These are phyloP conservation scores for Halcyon badia DNA, from an alignment of 2,797 vertebrate species.

Conservation along the genomic window DNA sequence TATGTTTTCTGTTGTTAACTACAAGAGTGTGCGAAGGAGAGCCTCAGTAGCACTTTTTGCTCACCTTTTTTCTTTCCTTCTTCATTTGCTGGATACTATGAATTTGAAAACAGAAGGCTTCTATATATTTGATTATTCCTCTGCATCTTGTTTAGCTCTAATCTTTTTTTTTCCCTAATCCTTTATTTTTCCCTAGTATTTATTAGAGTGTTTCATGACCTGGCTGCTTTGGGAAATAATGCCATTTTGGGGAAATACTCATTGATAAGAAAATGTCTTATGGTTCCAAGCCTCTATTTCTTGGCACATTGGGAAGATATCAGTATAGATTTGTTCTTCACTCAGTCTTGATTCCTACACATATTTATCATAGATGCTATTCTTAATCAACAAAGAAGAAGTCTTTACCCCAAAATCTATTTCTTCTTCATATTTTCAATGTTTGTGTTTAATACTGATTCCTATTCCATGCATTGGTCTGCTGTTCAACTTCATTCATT, in stretches of 20 bases:
- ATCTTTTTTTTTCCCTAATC: neutral
- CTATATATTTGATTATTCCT: neutral
- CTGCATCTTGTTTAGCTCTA: neutral
- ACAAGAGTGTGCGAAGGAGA: neutral
- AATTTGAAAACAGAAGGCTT: neutral
- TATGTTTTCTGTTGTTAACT: neutral
- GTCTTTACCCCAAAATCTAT: neutral
- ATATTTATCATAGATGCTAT: neutral
- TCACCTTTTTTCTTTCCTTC: neutral
- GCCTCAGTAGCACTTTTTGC: neutral
- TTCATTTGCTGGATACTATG: neutral
- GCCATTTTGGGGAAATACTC: neutral
- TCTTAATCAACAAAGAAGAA: neutral
- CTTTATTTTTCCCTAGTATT: neutral
- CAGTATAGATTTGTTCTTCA: neutral
- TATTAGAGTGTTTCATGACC: neutral
- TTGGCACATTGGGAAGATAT: neutral
- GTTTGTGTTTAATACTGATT: neutral
- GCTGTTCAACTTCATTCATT: neutral
- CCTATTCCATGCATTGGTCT: neutral
- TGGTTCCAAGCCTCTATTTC: neutral
- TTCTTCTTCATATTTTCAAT: neutral
- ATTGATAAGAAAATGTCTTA: neutral
- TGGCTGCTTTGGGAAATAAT: accelerated
- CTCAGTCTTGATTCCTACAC: neutral